These are phyloP conservation scores for Drosophila nebulosa DNA, from an alignment of 1,140 invertebrate species.

Conservation along the genomic window DNA sequence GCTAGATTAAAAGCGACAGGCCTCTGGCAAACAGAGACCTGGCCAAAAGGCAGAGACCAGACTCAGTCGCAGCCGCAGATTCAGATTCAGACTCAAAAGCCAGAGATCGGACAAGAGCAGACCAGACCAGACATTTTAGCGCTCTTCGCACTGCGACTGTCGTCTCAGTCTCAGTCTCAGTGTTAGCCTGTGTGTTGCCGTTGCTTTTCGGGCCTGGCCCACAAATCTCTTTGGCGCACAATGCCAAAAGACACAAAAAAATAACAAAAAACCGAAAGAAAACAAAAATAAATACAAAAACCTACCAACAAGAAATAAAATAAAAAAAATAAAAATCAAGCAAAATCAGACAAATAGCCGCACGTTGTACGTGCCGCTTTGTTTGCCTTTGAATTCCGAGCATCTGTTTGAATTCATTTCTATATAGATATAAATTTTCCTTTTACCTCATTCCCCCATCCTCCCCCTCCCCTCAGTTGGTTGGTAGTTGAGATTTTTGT, in stretches of 20 bases:
- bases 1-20: constrained; percentile 78
- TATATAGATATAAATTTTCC: constrained; percentile 6
- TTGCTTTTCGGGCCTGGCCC: constrained; percentile 47
- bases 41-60: background rate
- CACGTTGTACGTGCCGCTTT: constrained; percentile 65
- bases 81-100: background rate
- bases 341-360: constrained; percentile 71
- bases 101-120: background rate
- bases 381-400: constrained; percentile 49
- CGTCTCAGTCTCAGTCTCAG: background rate
- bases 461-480: background rate
- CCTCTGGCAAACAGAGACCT: constrained; percentile 15
- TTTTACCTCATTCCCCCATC: background rate
- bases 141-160: constrained; percentile 8
- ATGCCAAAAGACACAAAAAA: constrained; percentile 39
- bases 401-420: constrained; percentile 36
- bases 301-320: constrained; percentile 28
- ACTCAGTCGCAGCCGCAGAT: too few relatives aligned
- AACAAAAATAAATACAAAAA: constrained; percentile 27
- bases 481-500: constrained; percentile 61
- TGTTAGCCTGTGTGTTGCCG: background rate
- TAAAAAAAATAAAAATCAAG: constrained; percentile 45
- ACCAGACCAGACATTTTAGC: constrained; percentile 1
- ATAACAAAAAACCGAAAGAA: constrained; percentile 17
- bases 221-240: constrained; percentile 73